Percentiles rank a stretch among this genome's conserved stretches.
These are phyloP conservation scores for Scytalopus superciliaris DNA, from an alignment of 2,113 vertebrate species.

Conservation along the genomic window DNA sequence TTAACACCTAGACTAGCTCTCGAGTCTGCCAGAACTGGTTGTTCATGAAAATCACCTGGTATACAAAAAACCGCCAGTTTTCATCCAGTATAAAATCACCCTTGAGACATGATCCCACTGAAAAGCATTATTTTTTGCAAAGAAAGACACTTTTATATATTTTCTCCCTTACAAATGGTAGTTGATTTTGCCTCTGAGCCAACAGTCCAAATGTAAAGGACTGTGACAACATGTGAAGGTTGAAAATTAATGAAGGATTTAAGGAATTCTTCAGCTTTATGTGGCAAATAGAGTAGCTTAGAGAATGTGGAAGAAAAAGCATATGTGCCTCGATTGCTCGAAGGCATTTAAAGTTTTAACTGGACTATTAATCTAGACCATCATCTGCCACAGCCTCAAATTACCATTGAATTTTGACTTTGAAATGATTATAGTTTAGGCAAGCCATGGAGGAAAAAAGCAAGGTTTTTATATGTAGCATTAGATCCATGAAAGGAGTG, in stretches of 20 bases:
- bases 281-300: background rate
- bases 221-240: background rate
- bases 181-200: background rate
- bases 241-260: constrained; percentile 27
- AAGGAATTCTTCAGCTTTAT: background rate
- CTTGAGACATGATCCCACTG: background rate
- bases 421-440: background rate
- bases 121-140: background rate
- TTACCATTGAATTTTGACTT: background rate
- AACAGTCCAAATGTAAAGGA: background rate
- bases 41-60: background rate
- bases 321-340: background rate
- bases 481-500: background rate
- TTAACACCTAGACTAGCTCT: background rate
- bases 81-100: background rate
- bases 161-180: background rate
- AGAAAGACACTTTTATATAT: background rate
- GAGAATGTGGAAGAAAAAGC: background rate
- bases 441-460: background rate
- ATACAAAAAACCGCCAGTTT: background rate
- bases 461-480: background rate
- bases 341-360: background rate
- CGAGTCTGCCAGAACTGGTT: background rate
- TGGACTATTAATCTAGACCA: background rate
- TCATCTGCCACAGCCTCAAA: background rate